Evolutionary conservation across 2,888 invertebrate genomes (phyloP).

Genomic region (Apodemia arnacis): DNA sequence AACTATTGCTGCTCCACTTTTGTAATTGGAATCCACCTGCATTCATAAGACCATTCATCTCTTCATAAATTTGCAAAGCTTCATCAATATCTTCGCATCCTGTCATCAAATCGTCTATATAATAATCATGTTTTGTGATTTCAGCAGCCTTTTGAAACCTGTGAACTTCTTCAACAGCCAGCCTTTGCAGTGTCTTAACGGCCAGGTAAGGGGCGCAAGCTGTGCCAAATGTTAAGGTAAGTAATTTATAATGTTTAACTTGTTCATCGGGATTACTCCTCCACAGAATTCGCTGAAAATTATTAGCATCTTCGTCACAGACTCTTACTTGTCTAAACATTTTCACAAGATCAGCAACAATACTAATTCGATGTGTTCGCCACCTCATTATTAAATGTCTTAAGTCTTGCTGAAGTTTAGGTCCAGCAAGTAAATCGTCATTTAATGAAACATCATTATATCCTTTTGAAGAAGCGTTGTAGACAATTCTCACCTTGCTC

Average conservation of each 20-base stretch:
- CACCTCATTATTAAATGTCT: slow-evolving; percentile 7
- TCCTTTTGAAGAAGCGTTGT: slow-evolving; percentile 9
- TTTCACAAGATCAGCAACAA: slow-evolving; percentile 11
- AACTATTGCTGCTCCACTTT: slow-evolving; percentile 71
- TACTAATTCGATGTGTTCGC: slow-evolving; percentile 8
- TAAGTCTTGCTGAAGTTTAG: background rate
- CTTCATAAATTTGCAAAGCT: slow-evolving; percentile 59
- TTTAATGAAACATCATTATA: background rate
- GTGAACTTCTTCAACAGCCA: slow-evolving; percentile 47
- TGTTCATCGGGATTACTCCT: background rate
- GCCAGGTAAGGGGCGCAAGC: slow-evolving; percentile 74
- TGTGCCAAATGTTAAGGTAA: slow-evolving; percentile 93
- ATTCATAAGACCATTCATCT: slow-evolving; percentile 75
- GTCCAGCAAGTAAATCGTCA: slow-evolving; percentile 9
- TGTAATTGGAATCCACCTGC: slow-evolving; percentile 83
- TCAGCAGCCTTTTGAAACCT: slow-evolving; percentile 44
- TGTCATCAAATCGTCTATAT: slow-evolving; percentile 79
- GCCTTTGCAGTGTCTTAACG: slow-evolving; percentile 64
- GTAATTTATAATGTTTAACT: slow-evolving; percentile 74
- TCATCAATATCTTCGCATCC: slow-evolving; percentile 68
- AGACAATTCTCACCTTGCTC: background rate
- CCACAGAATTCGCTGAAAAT: slow-evolving; percentile 14
- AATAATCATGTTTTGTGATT: slow-evolving; percentile 47
- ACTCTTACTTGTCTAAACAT: slow-evolving; percentile 13
- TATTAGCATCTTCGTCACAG: background rate